These are phyloP conservation scores for Poicephalus gulielmi DNA, from an alignment of 2,113 vertebrate species.

Conservation along the genomic window DNA sequence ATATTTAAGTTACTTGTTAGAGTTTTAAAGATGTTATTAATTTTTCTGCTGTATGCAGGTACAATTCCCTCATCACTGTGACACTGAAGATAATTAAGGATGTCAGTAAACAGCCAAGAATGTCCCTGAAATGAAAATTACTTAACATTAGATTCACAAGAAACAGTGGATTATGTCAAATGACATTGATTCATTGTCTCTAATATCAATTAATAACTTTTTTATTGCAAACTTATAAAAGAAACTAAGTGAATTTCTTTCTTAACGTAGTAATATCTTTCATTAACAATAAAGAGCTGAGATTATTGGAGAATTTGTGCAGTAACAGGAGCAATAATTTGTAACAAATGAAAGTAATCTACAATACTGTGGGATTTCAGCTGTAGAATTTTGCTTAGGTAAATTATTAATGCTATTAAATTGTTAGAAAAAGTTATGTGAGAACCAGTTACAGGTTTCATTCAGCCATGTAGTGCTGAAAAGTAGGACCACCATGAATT, in stretches of 20 bases:
- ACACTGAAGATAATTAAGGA: neutral
- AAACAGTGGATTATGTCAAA: slow-evolving; percentile 15
- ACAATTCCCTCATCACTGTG: neutral
- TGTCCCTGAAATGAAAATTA: neutral
- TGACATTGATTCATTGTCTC: neutral
- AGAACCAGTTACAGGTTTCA: neutral
- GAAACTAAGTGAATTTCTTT: neutral
- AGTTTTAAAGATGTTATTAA: neutral
- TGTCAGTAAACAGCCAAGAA: neutral
- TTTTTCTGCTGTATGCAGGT: neutral
- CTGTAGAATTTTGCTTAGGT: neutral
- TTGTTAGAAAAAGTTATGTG: neutral
- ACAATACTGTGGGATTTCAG: neutral
- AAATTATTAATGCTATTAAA: slow-evolving; percentile 26
- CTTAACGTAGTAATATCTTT: slow-evolving; percentile 12
- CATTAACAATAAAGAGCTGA: slow-evolving; percentile 39
- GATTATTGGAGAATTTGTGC: slow-evolving; percentile 20
- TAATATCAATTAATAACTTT: neutral
- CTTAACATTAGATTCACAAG: neutral
- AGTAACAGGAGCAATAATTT: neutral
- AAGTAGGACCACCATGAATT: neutral
- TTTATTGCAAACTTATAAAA: neutral
- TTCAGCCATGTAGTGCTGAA: neutral
- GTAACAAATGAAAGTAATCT: slow-evolving; percentile 16
- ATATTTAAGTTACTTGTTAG: neutral